Conservation (phyloP, 2,888 invertebrate genomes). For the Erebia palarica region DNA sequence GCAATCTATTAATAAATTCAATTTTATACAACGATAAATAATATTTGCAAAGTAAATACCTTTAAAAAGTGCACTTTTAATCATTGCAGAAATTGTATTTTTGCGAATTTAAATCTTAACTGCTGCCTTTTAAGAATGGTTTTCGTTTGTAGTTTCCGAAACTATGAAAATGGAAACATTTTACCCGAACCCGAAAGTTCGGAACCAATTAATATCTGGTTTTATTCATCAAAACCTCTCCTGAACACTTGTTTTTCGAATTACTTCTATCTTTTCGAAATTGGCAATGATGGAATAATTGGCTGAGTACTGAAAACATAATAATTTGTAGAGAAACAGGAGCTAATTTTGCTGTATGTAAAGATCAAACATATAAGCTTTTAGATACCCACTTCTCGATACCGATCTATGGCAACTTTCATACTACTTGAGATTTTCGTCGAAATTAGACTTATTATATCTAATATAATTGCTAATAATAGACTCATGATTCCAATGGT, state of each 20-base stretch:
- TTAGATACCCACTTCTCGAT: no score
- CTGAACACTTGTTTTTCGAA: conserved; percentile 40
- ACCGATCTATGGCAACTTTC: no score
- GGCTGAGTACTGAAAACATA: conserved; percentile 23
- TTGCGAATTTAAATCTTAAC: conserved; percentile 15
- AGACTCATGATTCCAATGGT: no score
- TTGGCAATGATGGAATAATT: conserved; percentile 30
- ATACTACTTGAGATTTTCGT: no score
- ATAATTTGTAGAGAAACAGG: not conserved
- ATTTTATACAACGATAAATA: conserved; percentile 35
- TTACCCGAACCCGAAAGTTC: conserved; percentile 34
- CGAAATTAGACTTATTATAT: no score
- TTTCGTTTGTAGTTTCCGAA: conserved; percentile 4
- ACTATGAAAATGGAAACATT: conserved; percentile 30
- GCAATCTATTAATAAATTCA: conserved; percentile 35
- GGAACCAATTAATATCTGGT: conserved; percentile 43
- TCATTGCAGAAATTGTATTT: conserved; percentile 10
- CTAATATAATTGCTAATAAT: no score
- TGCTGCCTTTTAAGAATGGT: not conserved
- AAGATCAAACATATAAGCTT: not conserved
- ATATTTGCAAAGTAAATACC: conserved; percentile 37
- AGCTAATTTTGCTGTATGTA: not conserved
- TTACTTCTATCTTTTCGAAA: conserved; percentile 35
- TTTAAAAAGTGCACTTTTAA: conserved; percentile 35
- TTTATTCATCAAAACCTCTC: conserved; percentile 43